Conservation (phyloP, 2,113 vertebrate species). For the Nerophis ophidion region DNA sequence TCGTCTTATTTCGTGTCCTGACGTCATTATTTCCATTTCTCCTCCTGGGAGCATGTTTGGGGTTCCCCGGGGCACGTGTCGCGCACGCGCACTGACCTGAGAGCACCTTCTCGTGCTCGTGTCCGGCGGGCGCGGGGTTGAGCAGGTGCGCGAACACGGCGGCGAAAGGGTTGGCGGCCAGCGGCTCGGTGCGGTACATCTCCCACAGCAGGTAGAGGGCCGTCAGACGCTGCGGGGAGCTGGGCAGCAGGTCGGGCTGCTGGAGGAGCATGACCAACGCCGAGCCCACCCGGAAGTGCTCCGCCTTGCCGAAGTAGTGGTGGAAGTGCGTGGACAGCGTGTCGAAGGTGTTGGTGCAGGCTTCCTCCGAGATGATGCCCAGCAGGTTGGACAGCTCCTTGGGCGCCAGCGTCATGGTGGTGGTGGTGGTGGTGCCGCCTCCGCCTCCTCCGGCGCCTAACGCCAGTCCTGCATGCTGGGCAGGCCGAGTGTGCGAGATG, state of each 20-base stretch:
- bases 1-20: no score
- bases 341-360: conserved; percentile 89
- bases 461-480: no score
- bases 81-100: conserved; percentile 70
- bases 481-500: no score
- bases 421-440: no score
- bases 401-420: conserved; percentile 85
- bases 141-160: conserved; percentile 96
- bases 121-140: conserved; percentile 80
- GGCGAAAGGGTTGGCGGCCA: conserved; percentile 94
- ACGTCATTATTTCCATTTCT: no score
- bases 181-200: conserved; percentile 97
- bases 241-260: conserved; percentile 93
- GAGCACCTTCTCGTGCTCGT: conserved; percentile 83
- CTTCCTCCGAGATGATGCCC: conserved; percentile 94
- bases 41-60: no score
- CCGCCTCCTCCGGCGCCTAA: background rate
- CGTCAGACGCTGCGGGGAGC: conserved; percentile 89
- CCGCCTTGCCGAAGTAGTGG: conserved; percentile 91
- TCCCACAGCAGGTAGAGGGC: conserved; percentile 99
- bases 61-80: no score
- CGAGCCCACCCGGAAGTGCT: conserved; percentile 93
- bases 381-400: conserved; percentile 92
- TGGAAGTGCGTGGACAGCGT: conserved; percentile 91
- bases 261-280: conserved; percentile 93